These are phyloP conservation scores for Elysia crispata DNA, from an alignment of 2,888 invertebrate genomes.

Conservation along the genomic window DNA sequence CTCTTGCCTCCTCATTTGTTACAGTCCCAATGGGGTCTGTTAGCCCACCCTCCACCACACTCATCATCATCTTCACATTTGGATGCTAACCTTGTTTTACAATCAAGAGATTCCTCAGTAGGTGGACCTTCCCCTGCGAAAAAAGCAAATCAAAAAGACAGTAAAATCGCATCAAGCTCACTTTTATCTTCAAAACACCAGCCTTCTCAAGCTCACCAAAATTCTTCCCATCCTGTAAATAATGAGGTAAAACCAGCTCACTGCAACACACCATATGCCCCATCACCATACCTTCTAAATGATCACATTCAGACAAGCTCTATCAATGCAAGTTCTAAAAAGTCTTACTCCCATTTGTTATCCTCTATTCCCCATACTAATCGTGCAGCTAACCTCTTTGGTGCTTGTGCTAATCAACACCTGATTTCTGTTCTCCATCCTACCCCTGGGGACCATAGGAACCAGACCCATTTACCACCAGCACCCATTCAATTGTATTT, in stretches of 20 bases:
- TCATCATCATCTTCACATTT: slow-evolving; percentile 3
- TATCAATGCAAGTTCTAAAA: no score
- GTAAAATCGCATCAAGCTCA: neutral
- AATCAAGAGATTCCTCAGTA: neutral
- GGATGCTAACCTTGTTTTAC: neutral
- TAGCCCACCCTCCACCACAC: slow-evolving; percentile 10
- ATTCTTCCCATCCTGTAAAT: slow-evolving; percentile 6
- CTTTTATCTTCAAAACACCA: neutral
- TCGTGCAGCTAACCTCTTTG: slow-evolving; percentile 27
- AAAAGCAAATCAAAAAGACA: neutral
- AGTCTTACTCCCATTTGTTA: neutral
- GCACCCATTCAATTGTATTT: slow-evolving; percentile 39
- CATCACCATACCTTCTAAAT: slow-evolving; percentile 38
- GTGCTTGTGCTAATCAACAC: slow-evolving; percentile 40
- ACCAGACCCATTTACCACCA: slow-evolving; percentile 39
- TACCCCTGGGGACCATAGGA: slow-evolving; percentile 36
- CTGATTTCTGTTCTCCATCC: slow-evolving; percentile 40
- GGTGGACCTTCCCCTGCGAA: neutral
- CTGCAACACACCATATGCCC: slow-evolving; percentile 34
- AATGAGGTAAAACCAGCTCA: slow-evolving; percentile 34
- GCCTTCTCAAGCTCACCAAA: slow-evolving; percentile 14
- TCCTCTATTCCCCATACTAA: neutral
- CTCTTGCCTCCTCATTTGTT: slow-evolving; percentile 29
- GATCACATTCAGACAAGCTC: slow-evolving; percentile 40
- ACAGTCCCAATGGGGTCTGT: slow-evolving; percentile 38